Evolutionary conservation across 2,113 vertebrate species (phyloP).

Genomic region (Dipodomys ordii): DNA sequence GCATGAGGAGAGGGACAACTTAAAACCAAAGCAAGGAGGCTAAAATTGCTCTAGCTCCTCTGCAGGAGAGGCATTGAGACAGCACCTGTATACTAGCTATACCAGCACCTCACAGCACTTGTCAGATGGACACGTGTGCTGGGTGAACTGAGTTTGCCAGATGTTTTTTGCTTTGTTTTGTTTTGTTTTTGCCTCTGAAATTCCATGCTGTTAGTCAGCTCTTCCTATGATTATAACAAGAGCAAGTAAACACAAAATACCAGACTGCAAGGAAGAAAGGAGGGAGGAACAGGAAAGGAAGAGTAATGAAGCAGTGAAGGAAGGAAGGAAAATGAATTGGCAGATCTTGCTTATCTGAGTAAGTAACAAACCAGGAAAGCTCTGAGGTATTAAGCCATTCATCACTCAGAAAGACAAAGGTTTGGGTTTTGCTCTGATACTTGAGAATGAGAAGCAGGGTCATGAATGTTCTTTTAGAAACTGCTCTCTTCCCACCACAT

Average conservation of each 20-base stretch:
- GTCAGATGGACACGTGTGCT: fast-evolving
- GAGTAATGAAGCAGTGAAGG: fast-evolving
- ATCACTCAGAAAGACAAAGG: background rate
- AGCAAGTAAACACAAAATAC: background rate
- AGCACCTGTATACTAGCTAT: too few relatives aligned
- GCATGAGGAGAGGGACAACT: background rate
- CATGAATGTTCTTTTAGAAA: background rate
- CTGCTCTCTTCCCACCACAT: too few relatives aligned
- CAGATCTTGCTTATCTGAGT: background rate
- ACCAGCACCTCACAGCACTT: fast-evolving
- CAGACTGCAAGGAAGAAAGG: background rate
- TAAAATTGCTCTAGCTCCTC: fast-evolving
- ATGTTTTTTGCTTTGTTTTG: background rate
- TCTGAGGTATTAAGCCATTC: background rate
- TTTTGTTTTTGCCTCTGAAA: background rate
- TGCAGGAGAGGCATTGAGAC: background rate
- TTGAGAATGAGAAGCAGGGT: background rate
- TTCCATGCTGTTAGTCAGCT: background rate
- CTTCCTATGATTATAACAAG: background rate
- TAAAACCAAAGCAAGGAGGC: background rate
- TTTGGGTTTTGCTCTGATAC: background rate
- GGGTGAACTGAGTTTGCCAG: too few relatives aligned
- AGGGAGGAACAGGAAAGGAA: background rate
- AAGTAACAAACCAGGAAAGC: background rate
- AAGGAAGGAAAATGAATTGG: background rate